Evolutionary conservation across 1,140 invertebrate genomes (phyloP).

Genomic region (Diabrotica virgifera): DNA sequence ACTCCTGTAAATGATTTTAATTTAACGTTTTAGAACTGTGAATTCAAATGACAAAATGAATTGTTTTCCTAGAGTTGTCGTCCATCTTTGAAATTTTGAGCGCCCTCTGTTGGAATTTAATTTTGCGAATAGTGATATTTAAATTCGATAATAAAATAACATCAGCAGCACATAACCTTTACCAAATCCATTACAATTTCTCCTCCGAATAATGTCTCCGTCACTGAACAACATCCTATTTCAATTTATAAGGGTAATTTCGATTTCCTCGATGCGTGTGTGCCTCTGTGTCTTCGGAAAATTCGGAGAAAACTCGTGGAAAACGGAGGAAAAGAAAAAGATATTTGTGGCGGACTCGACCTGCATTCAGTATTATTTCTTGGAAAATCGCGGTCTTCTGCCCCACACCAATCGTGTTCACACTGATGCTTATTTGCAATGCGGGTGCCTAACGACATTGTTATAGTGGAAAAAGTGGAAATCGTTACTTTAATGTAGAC

Average conservation of each 20-base stretch:
- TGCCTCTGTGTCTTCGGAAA: conserved; percentile 4
- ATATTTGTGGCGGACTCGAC: conserved; percentile 20
- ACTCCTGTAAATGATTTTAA: no score
- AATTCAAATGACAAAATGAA: no score
- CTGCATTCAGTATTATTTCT: conserved; percentile 21
- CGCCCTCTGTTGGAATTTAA: no score
- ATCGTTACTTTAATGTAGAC: conserved; percentile 19
- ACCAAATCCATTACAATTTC: no score
- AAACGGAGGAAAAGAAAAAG: conserved; percentile 5
- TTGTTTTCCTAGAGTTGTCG: no score
- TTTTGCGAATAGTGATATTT: no score
- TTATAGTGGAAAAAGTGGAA: conserved; percentile 21
- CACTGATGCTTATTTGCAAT: conserved; percentile 19
- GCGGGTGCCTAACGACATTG: conserved; percentile 22
- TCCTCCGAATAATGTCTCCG: background rate
- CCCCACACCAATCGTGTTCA: conserved; percentile 21
- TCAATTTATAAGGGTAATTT: conserved; percentile 16
- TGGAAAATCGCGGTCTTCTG: conserved; percentile 13
- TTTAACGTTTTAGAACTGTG: no score
- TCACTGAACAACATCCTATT: conserved; percentile 11
- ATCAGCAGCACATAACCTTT: no score
- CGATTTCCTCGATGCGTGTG: conserved; percentile 12
- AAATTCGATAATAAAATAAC: no score
- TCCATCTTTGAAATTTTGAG: no score
- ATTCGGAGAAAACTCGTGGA: conserved; percentile 11